Percentiles rank a stretch among this genome's conserved stretches.
phyloP scores from a whole-genome alignment of 92 coral and sea anemone species.

The Palythoa caribaeorum region DNA sequence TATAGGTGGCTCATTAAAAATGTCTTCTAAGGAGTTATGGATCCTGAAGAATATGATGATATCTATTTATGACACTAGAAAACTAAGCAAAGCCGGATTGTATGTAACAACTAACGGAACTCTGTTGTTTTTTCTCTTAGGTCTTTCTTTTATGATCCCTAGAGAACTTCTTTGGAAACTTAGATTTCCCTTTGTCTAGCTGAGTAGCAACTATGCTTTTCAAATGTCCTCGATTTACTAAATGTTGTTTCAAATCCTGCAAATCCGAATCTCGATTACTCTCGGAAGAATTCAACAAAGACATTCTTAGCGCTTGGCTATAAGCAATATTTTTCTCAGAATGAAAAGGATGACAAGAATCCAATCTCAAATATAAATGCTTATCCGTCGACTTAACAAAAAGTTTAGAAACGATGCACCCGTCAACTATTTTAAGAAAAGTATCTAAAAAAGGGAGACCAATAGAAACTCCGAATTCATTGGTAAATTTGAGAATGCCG shows the following conservation, averaged over 20 bases:
- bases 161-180: background rate
- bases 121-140: background rate
- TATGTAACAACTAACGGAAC: background rate
- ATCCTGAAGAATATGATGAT: background rate
- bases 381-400: conserved; percentile 5
- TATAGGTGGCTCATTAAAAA: background rate
- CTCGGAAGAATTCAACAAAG: background rate
- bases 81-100: background rate
- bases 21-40: background rate
- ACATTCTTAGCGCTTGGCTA: background rate
- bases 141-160: background rate
- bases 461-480: background rate
- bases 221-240: conserved; percentile 1
- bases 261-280: background rate
- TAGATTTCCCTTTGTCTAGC: background rate
- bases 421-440: background rate
- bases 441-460: background rate
- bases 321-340: background rate
- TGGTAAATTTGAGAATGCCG: background rate
- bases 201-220: background rate
- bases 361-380: background rate
- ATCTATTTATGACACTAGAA: background rate
- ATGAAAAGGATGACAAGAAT: background rate
- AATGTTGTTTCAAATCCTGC: background rate
- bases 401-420: background rate